These are phyloP conservation scores for Trilocha varians DNA, from an alignment of 2,888 invertebrate genomes.

Conservation along the genomic window DNA sequence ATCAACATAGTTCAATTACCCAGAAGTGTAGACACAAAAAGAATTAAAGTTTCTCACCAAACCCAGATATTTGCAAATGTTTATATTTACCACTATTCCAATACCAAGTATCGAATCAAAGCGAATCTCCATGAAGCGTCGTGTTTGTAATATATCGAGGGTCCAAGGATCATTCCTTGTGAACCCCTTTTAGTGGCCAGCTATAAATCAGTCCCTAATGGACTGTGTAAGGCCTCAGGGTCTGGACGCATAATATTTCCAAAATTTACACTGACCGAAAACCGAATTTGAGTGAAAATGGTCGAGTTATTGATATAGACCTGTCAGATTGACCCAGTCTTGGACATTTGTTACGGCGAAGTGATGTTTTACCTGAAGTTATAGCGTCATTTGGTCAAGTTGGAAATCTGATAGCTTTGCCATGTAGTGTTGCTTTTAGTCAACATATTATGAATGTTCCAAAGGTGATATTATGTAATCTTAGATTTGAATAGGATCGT, in stretches of 20 bases:
- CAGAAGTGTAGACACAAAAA: no score
- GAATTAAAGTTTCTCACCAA: no score
- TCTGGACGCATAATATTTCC: constrained; percentile 53
- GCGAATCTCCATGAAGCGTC: constrained; percentile 52
- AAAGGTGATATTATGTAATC: no score
- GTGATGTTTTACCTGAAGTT: background rate
- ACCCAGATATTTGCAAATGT: no score
- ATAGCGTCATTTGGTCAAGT: no score
- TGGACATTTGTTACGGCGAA: constrained; percentile 22
- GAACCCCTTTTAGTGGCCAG: constrained; percentile 63
- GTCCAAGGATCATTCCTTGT: constrained; percentile 52
- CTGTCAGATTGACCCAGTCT: constrained; percentile 31
- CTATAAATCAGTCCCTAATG: constrained; percentile 67
- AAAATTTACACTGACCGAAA: constrained; percentile 47
- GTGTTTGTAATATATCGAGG: constrained; percentile 38
- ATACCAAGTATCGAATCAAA: constrained; percentile 52
- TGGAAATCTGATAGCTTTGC: no score
- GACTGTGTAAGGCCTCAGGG: constrained; percentile 49
- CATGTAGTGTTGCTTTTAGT: no score
- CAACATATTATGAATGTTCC: no score
- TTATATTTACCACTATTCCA: constrained; percentile 23
- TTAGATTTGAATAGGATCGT: no score
- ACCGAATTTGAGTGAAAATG: constrained; percentile 28
- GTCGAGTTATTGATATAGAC: constrained; percentile 35
- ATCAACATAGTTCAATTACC: no score